Percentiles rank a stretch among this genome's conserved stretches.
Evolutionary conservation across 2,888 invertebrate species (phyloP).

Genomic region (Pocota personata): DNA sequence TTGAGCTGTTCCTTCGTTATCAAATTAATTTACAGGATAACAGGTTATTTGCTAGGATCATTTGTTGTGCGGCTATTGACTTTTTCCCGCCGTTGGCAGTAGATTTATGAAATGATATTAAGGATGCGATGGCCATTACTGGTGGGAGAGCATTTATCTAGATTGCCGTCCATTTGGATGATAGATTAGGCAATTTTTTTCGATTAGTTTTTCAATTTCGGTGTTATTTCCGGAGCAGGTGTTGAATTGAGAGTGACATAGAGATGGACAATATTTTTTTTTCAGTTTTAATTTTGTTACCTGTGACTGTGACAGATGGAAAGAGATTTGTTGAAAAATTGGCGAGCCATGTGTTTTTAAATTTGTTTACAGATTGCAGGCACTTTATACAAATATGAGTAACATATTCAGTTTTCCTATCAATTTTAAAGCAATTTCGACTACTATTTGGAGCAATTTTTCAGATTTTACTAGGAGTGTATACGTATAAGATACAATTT

Average conservation of each 20-base stretch:
- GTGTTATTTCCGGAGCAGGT: constrained; percentile 50
- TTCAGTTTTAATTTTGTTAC: constrained; percentile 9
- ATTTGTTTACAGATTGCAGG: background rate
- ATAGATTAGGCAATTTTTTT: constrained; percentile 54
- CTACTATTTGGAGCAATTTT: no score
- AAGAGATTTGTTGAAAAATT: background rate
- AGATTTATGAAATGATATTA: constrained; percentile 52
- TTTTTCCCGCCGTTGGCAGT: constrained; percentile 19
- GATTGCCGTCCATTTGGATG: constrained; percentile 23
- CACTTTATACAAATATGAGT: no score
- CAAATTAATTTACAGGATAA: constrained; percentile 70
- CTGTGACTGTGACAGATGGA: background rate
- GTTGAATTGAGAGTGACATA: constrained; percentile 28
- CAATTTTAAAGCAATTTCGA: no score
- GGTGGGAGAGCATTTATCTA: constrained; percentile 1
- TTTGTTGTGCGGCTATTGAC: constrained; percentile 54
- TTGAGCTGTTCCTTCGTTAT: constrained; percentile 46
- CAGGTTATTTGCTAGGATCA: constrained; percentile 52
- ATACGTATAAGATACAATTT: no score
- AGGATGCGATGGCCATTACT: background rate
- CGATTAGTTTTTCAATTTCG: constrained; percentile 70
- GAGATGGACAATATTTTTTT: background rate
- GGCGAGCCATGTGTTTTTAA: background rate
- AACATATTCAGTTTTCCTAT: no score
- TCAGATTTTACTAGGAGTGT: no score